Evolutionary conservation across 1,140 invertebrate species (phyloP).

Genomic region (Trachelipus rathkii): DNA sequence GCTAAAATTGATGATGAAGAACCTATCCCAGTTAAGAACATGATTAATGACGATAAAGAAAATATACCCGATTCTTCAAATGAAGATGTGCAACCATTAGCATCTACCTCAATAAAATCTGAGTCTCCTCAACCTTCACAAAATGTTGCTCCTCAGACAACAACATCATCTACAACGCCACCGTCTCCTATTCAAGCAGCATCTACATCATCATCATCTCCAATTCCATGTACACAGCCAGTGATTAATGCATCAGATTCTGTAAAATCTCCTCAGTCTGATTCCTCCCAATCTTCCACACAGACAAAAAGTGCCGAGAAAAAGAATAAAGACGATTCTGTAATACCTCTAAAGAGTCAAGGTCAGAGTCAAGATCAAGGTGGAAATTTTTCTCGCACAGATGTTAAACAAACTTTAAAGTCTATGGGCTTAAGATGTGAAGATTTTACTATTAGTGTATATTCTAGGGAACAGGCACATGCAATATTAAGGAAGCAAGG

Average conservation of each 20-base stretch:
- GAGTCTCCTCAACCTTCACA: not conserved
- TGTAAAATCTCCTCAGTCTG: not conserved
- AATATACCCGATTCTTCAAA: not conserved
- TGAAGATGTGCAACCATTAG: not conserved
- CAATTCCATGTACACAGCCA: not conserved
- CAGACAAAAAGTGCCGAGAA: not conserved
- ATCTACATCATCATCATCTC: not conserved
- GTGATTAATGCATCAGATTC: not conserved
- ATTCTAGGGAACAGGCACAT: slow-evolving; percentile 45
- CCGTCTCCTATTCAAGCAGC: not conserved
- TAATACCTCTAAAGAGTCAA: not conserved
- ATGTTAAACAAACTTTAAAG: slow-evolving; percentile 44
- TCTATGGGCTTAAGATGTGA: slow-evolving; percentile 45
- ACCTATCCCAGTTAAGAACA: not conserved
- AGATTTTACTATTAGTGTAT: slow-evolving; percentile 45
- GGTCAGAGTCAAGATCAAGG: slow-evolving; percentile 1
- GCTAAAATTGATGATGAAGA: not conserved
- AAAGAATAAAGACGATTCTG: not conserved
- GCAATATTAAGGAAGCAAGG: slow-evolving; percentile 41
- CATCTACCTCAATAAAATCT: not conserved
- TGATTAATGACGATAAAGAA: not conserved
- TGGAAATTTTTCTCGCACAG: slow-evolving; percentile 37
- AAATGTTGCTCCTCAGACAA: not conserved
- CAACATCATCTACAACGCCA: not conserved
- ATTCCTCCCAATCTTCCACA: slow-evolving; percentile 15